These are phyloP conservation scores for Simalia tracyae DNA, from an alignment of 2,797 vertebrate genomes.

Conservation along the genomic window DNA sequence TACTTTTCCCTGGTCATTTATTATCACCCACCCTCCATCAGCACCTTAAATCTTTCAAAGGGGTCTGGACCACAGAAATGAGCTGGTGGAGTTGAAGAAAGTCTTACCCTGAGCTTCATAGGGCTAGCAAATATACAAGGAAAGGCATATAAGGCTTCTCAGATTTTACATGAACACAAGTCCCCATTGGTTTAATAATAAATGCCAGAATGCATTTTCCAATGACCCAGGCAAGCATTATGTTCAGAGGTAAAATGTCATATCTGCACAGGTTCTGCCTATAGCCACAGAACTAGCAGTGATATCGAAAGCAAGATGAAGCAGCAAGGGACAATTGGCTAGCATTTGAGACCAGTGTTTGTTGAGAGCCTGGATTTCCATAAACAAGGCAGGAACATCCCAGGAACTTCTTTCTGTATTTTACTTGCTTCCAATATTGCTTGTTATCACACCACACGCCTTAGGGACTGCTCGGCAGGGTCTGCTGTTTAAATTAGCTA, in stretches of 20 bases:
- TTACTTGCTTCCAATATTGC: neutral
- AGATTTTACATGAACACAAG: slow-evolving; percentile 2
- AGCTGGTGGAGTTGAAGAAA: neutral
- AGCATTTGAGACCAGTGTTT: neutral
- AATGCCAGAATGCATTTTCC: neutral
- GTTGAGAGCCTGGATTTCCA: neutral
- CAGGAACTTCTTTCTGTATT: neutral
- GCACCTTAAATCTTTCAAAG: neutral
- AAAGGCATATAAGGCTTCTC: neutral
- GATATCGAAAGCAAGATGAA: neutral
- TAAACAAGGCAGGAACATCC: neutral
- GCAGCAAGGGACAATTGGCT: neutral
- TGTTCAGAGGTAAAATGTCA: neutral
- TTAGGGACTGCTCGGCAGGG: no score
- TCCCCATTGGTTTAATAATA: slow-evolving; percentile 6
- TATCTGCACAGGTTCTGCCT: neutral
- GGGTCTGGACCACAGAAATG: slow-evolving; percentile 31
- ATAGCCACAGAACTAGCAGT: neutral
- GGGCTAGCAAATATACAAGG: slow-evolving; percentile 10
- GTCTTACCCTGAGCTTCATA: neutral
- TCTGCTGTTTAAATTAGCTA: slow-evolving; percentile 22
- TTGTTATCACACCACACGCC: neutral
- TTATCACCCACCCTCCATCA: neutral
- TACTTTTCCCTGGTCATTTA: neutral
- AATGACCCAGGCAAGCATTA: neutral